Base-by-base conservation (phyloP, 2,113 vertebrate species). In the Peucedramus taeniatus region DNA sequence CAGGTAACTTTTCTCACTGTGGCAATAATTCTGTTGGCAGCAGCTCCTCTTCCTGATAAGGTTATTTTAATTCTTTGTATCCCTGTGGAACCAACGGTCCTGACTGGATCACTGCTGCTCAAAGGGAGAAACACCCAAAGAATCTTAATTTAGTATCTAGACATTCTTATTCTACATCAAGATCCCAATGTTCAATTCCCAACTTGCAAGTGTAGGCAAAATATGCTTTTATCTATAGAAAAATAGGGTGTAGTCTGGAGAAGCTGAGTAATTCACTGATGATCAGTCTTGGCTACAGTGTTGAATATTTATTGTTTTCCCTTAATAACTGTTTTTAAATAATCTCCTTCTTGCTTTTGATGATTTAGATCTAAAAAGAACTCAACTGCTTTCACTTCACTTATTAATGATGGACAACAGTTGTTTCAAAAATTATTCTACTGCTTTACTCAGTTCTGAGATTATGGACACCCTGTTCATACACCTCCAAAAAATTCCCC, bases 141-240 rank as follows among this genome's bases (percentile, higher is more conserved):
- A 60, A 14, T 39, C n/a, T 56, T 87, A 61, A 91, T 79, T 94
- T 66, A 70, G 22, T 27, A 40, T 5, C 18, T 11, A 72, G 33
- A 24, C 56, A 40, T 71, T 56, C 60, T 75, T 71, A 51, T 44
- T 86, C 82, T 74, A 66, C 68, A 61, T 76, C 51, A 90, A 31
- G 35, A 94, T 92, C 24, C 42, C 1, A 0, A 2, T 37, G 19
- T 75, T 95, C 94, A 92, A 15, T 82, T 94, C 89, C 65, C 76
- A 94, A 94, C 93, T 95, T 95, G 95, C 64, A 88, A 96, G 94
- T 68, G 60, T 16, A 92, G 86, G 42, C 19, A 95, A 95, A 97
- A 95, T 84, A 95, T 87, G 83, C 83, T 92, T 97, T 93, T 84
- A 97, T 94, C 94, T 93, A 75, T 64, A 94, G 64, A 74, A 92